Evolutionary conservation across 2,113 vertebrate species (phyloP).

Genomic region (Hylia prasina): DNA sequence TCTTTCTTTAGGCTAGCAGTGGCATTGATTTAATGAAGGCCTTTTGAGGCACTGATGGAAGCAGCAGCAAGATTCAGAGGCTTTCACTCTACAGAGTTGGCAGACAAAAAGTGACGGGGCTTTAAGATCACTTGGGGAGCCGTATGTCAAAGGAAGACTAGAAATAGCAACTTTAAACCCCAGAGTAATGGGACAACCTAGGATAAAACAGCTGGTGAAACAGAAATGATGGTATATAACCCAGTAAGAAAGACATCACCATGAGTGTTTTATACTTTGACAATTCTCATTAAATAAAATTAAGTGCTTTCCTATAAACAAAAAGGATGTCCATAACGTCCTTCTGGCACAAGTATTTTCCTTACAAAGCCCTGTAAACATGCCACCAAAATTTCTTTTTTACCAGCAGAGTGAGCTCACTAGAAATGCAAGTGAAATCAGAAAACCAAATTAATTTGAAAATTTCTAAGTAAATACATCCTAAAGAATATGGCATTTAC

Average conservation of each 20-base stretch:
- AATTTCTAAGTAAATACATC: constrained; percentile 34
- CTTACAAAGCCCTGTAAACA: constrained; percentile 40
- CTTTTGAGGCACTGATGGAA: constrained; percentile 10
- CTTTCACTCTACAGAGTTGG: background rate
- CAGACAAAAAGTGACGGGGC: background rate
- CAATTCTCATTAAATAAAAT: constrained; percentile 65
- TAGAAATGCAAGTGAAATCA: constrained; percentile 42
- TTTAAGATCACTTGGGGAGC: constrained; percentile 27
- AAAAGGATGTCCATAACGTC: constrained; percentile 38
- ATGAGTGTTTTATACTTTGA: constrained; percentile 55
- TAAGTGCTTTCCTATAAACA: constrained; percentile 71
- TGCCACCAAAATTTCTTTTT: constrained; percentile 15
- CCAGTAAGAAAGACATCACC: constrained; percentile 64
- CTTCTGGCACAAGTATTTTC: constrained; percentile 62
- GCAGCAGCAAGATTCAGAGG: constrained; percentile 24
- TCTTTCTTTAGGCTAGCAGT: constrained; percentile 13
- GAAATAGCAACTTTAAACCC: constrained; percentile 58
- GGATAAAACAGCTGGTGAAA: constrained; percentile 6
- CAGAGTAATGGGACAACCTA: background rate
- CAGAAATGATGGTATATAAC: constrained; percentile 54
- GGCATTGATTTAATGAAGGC: constrained; percentile 9
- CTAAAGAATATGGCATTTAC: constrained; percentile 62
- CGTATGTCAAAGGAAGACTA: constrained; percentile 47
- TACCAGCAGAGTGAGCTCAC: constrained; percentile 20
- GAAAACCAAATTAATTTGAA: constrained; percentile 3